Evolutionary conservation across 2,113 vertebrate genomes (phyloP), one percentile per base, ranked within the genome.

Genomic region (Tautogolabrus adspersus): DNA sequence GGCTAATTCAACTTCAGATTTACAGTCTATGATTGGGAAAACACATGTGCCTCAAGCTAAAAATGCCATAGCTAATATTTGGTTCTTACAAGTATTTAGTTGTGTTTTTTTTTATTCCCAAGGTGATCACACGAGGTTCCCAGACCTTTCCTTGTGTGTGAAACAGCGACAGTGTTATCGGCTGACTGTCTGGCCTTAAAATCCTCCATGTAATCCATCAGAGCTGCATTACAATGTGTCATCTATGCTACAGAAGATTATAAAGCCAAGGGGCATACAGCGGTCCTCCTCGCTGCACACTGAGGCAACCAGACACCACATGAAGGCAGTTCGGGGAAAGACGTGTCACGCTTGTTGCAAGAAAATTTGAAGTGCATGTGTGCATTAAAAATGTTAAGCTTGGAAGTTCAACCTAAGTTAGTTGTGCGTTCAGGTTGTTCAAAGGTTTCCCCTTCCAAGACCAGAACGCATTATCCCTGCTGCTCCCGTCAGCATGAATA

Each of bases 281-380:
- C 4, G 47, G 49, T 66, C 72, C 56, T 80, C 79, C 72, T 66
- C 47, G 2, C 77, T 67, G 46, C 69, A 84, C 81, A 55, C 44
- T 68, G 60, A 75, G 58, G 86, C 55, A 84, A 85, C 76, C 60
- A 81, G 60, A 86, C 79, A 84, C 89, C 82, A 90, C 87, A 87
- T 92, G 82, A 87, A 90, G 84, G 87, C 76, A 38, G 42, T 51
- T 44, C 5, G 13, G 30, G 46, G 18, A 37, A 54, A 49, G 68
- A 83, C 61, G 56, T 79, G 65, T 81, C 65, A 79, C 19, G 49
- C 52, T 77, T 59, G 13, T 37, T 57, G 65, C 30, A 23, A 21
- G 72, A 68, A 80, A 81, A 79, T 72, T 78, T 30, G 54, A 88
- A 83, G 38, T 79, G 58, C 49, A 56, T 79, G 77, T 5, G 30